Percentiles rank a stretch among this genome's conserved stretches.
phyloP scores from a whole-genome alignment of 2,888 invertebrate species.

The Caenorhabditis zanzibari region DNA sequence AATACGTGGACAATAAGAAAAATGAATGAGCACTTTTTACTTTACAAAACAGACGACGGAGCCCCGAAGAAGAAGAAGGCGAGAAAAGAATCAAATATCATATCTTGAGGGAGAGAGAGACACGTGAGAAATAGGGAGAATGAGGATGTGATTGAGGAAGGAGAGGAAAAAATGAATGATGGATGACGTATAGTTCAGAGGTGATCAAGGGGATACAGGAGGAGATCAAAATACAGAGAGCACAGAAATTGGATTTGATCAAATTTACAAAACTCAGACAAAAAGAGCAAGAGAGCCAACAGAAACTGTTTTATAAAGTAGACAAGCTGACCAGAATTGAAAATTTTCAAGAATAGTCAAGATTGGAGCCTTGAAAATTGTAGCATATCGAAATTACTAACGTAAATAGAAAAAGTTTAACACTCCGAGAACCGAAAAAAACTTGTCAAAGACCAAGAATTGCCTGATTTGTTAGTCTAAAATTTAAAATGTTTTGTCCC shows the following conservation, averaged over 20 bases:
- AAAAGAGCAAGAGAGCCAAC: too few species aligned
- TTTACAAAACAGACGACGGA: slow-evolving; percentile 23
- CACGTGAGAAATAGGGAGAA: slow-evolving; percentile 20
- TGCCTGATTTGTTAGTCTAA: too few species aligned
- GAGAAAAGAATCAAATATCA: slow-evolving; percentile 42
- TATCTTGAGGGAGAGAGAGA: slow-evolving; percentile 4
- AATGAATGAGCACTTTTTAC: slow-evolving; percentile 35
- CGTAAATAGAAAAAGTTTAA: too few species aligned
- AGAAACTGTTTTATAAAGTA: too few species aligned
- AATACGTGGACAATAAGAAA: slow-evolving; percentile 22
- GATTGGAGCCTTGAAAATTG: too few species aligned
- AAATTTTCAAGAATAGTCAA: too few species aligned
- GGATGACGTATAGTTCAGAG: slow-evolving; percentile 25
- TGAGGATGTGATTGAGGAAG: slow-evolving; percentile 8
- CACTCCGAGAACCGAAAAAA: too few species aligned
- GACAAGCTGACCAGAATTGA: too few species aligned
- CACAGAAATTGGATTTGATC: neutral
- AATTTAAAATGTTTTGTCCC: too few species aligned
- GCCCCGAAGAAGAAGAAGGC: slow-evolving; percentile 19
- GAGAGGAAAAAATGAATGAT: slow-evolving; percentile 34
- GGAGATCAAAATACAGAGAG: slow-evolving; percentile 3
- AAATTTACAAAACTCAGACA: too few species aligned
- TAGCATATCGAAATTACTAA: too few species aligned
- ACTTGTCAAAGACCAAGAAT: too few species aligned
- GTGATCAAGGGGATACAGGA: slow-evolving; percentile 1